Base-by-base conservation (phyloP, 2,797 vertebrate genomes). In the Centropyge bicolor region DNA sequence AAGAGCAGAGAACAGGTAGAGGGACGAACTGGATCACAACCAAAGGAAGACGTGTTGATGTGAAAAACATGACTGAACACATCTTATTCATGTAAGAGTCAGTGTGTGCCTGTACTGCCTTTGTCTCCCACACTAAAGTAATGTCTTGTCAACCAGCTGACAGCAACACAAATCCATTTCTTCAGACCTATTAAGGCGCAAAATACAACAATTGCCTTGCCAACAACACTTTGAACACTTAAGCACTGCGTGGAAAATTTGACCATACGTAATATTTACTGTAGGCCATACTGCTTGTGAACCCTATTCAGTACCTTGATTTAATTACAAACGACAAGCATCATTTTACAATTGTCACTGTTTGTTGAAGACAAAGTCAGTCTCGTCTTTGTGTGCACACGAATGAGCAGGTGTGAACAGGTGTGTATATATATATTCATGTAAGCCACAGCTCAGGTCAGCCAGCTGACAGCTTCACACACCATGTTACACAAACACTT, bases 361-460 rank as follows among this genome's bases (percentile, higher is more conserved):
- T 46, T 35, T 56, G 36, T 24, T 45, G 22, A 17, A 62, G 5
- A 43, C 27, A 31, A 31, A 31, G 27, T 31, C 11, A 11, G 65
- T 38, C 49, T 48, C 2, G 0, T 74, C 22, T 52, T 20, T 41
- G 70, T 77, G 76, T 84, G 61, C 66, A 0, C 55, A 27, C 70
- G 31, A 62, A 82, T 76, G 43, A 27, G 0, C 51, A 61, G 57
- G 67, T 70, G 78, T 70, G 56, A 51, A 70, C 70, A 75, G 38
- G 46, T 61, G 68, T 36, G 36, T 35, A 46, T 52, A 31, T 35
- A 2, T 41, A 20, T 17, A 38, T 36, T 31, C 51, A 8, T 12
- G 54, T 45, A 3, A 71, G 79, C 48, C 55, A 35, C 46, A 60
- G n/a, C 38, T 36, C 35, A 36, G 57, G 19, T 59, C 64, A 49